Percentiles rank a stretch among this genome's conserved stretches.
These are phyloP conservation scores for Liodrosophila aerea DNA, from an alignment of 2,888 invertebrate species.

Conservation along the genomic window DNA sequence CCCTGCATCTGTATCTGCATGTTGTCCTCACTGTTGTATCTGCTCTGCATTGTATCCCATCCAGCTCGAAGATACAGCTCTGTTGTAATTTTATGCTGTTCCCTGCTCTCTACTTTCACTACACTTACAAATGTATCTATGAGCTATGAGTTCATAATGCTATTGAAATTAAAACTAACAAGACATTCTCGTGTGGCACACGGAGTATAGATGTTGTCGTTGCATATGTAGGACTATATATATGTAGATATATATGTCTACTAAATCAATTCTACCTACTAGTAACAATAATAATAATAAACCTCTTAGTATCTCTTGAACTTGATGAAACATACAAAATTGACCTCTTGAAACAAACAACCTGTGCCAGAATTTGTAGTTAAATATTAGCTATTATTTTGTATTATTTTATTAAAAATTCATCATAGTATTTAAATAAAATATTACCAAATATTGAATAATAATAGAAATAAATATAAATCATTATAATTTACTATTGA, in stretches of 20 bases:
- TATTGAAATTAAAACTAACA: slow-evolving; percentile 36
- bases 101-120: not conserved
- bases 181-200: not conserved
- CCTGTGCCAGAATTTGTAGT: too few species aligned
- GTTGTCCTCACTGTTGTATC: slow-evolving; percentile 1
- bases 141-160: slow-evolving; percentile 40
- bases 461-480: too few species aligned
- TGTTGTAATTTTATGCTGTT: slow-evolving; percentile 63
- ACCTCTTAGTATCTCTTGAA: too few species aligned
- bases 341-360: too few species aligned
- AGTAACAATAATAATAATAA: too few species aligned
- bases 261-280: too few species aligned
- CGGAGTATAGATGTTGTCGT: slow-evolving; percentile 1
- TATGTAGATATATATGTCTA: slow-evolving; percentile 26
- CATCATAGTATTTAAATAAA: too few species aligned
- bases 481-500: too few species aligned
- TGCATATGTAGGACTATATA: not conserved
- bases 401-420: too few species aligned
- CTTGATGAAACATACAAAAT: too few species aligned
- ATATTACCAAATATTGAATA: too few species aligned
- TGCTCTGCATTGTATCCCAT: not conserved
- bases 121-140: slow-evolving; percentile 45
- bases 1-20: slow-evolving; percentile 16
- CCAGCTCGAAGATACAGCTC: slow-evolving; percentile 35
- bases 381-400: too few species aligned